A percentile compares a stretch with the other conserved stretches of the same genome.
Evolutionary conservation across 1,140 invertebrate species (phyloP).

Genomic region (Sitophilus oryzae): DNA sequence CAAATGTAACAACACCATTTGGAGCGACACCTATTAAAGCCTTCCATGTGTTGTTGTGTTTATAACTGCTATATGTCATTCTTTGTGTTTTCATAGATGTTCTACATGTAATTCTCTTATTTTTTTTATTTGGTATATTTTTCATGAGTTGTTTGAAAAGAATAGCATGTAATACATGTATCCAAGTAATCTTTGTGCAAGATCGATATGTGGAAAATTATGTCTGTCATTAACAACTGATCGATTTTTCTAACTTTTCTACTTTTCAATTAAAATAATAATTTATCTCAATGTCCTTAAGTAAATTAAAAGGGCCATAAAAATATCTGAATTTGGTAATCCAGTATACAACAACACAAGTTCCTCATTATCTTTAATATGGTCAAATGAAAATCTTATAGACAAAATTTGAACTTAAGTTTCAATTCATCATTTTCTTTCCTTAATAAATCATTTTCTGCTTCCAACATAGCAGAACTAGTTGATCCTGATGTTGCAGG

Average conservation of each 20-base stretch:
- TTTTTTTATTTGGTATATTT: slow-evolving; percentile 1
- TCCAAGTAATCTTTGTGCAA: slow-evolving; percentile 1
- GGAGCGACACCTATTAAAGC: too few species aligned
- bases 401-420: neutral
- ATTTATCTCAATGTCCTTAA: slow-evolving; percentile 1
- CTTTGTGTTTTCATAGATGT: too few species aligned
- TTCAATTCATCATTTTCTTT: neutral
- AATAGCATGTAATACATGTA: slow-evolving; percentile 8
- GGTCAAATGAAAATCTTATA: neutral
- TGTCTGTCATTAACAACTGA: slow-evolving; percentile 1
- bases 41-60: slow-evolving; percentile 13
- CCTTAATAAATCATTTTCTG: slow-evolving; percentile 14
- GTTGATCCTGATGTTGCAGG: neutral
- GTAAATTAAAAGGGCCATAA: slow-evolving; percentile 10
- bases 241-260: slow-evolving; percentile 7
- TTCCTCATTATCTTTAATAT: neutral
- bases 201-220: neutral
- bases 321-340: neutral
- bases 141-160: slow-evolving; percentile 3
- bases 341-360: slow-evolving; percentile 7
- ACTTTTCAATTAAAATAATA: slow-evolving; percentile 6
- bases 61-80: slow-evolving; percentile 14
- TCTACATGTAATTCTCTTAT: too few species aligned
- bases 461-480: neutral
- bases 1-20: too few species aligned